These are phyloP conservation scores for Smittia aterrima DNA, from an alignment of 2,888 invertebrate genomes.

Conservation along the genomic window DNA sequence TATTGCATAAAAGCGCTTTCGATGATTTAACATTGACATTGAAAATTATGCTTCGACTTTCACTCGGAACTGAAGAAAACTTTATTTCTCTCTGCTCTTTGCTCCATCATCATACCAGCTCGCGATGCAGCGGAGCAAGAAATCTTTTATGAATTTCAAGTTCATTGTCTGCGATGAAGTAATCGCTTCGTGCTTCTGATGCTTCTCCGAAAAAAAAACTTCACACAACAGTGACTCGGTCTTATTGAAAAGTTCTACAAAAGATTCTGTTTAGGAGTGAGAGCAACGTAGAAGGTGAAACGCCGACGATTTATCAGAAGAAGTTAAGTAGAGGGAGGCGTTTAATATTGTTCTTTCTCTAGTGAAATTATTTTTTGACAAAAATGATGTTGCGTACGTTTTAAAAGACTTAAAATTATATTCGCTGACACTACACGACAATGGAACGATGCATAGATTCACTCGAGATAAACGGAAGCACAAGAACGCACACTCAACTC, in stretches of 20 bases:
- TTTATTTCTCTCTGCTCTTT: neutral
- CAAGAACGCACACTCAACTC: neutral
- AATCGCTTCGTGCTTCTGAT: conserved; percentile 28
- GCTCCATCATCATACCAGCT: neutral
- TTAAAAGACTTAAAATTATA: neutral
- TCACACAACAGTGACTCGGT: conserved; percentile 21
- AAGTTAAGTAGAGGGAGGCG: neutral
- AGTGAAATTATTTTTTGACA: no score
- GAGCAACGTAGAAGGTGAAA: neutral
- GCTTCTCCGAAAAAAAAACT: neutral
- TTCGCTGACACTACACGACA: neutral
- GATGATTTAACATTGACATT: conserved; percentile 36
- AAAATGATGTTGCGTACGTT: neutral
- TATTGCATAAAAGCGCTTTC: neutral
- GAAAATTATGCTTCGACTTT: conserved; percentile 25
- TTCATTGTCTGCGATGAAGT: conserved; percentile 41
- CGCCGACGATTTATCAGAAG: neutral
- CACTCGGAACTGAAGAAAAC: neutral
- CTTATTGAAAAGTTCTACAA: conserved; percentile 13
- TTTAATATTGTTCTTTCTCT: neutral
- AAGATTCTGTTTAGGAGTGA: neutral
- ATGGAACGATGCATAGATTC: neutral
- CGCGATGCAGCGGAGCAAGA: conserved; percentile 14
- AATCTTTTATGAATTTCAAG: conserved; percentile 31
- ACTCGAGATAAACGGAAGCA: neutral